Base-by-base conservation (phyloP, 2,888 invertebrate genomes). In the Toxonevra muliebris region DNA sequence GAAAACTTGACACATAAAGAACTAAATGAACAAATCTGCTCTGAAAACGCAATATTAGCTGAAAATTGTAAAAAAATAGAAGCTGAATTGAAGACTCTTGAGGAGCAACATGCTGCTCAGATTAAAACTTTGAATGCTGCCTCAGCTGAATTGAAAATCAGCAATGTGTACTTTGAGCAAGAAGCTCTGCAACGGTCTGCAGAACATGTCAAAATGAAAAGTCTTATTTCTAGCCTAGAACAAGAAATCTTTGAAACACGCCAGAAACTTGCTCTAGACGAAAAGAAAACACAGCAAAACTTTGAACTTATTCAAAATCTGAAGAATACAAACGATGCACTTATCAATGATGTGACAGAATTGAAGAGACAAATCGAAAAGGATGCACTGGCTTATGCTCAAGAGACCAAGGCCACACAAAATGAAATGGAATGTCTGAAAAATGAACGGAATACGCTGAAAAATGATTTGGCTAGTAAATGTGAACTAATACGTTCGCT, bases 401-500 rank as follows among this genome's bases (percentile, higher is more conserved):
- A 81, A 69, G 84, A 85, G 69, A 76, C 76, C 13, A 81, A 82
- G 73, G 71, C 73, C 69, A 77, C 75, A 7, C 80, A 84, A 45
- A 79, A 80, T 9, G 81, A 85, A 64, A 70, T 84, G 60, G 84
- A 84, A 59, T 79, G 77, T 30, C 66, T 85, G 61, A 79, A 78
- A 55, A 79, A 80, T 43, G 84, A 84, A 69, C 83, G 84, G 30
- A 81, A 80, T 54, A 82, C 84, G 0, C 71, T 85, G 40, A 80
- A 80, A 70, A 78, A 79, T 55, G 84, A 85, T 61, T 71, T 85
- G 72, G 79, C 81, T 58, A 82, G 80, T 66, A 84, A 84, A 66
- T 81, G 84, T 50, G 81, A 81, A 13, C 75, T 85, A 3, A 84
- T 85, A n/a, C 80, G 80, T 0, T 78, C 80, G 10, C 74, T 85